phyloP scores from a whole-genome alignment of 1,140 invertebrate species.

The Apis florea region DNA sequence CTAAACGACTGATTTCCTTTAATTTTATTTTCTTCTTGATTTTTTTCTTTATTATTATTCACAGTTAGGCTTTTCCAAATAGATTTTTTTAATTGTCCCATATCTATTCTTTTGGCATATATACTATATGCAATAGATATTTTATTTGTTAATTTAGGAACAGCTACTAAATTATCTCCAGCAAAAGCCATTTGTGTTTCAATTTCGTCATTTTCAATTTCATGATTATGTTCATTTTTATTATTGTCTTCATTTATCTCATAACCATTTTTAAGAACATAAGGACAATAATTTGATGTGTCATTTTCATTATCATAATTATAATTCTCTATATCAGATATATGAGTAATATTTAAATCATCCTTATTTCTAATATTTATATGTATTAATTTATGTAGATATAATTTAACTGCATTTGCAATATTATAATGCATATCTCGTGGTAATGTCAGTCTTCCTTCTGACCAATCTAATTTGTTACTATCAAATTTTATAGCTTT shows the following conservation, averaged over 20 bases:
- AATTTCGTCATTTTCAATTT: slow-evolving; percentile 68
- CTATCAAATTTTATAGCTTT: slow-evolving; percentile 43
- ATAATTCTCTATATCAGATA: slow-evolving; percentile 75
- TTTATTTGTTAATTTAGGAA: slow-evolving; percentile 82
- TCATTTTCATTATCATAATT: slow-evolving; percentile 82
- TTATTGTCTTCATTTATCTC: slow-evolving; percentile 75
- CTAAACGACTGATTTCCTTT: slow-evolving; percentile 75
- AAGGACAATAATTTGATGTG: slow-evolving; percentile 79
- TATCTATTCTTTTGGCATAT: slow-evolving; percentile 89
- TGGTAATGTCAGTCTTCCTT: slow-evolving; percentile 65
- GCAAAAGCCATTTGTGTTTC: slow-evolving; percentile 70
- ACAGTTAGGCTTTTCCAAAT: slow-evolving; percentile 83
- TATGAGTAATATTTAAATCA: slow-evolving; percentile 3
- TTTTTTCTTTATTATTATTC: slow-evolving; percentile 61
- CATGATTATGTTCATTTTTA: slow-evolving; percentile 72
- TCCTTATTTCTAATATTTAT: slow-evolving; percentile 48
- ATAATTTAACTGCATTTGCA: slow-evolving; percentile 54
- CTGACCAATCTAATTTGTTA: slow-evolving; percentile 62
- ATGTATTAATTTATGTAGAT: slow-evolving; percentile 39
- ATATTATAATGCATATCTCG: slow-evolving; percentile 65
- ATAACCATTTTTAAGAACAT: slow-evolving; percentile 72
- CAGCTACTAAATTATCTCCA: slow-evolving; percentile 82
- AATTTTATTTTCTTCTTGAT: slow-evolving; percentile 53
- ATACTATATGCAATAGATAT: slow-evolving; percentile 88
- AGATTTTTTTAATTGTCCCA: slow-evolving; percentile 87